Evolutionary conservation across 2,888 invertebrate species (phyloP).

Genomic region (Dasysyrphus tricinctus): DNA sequence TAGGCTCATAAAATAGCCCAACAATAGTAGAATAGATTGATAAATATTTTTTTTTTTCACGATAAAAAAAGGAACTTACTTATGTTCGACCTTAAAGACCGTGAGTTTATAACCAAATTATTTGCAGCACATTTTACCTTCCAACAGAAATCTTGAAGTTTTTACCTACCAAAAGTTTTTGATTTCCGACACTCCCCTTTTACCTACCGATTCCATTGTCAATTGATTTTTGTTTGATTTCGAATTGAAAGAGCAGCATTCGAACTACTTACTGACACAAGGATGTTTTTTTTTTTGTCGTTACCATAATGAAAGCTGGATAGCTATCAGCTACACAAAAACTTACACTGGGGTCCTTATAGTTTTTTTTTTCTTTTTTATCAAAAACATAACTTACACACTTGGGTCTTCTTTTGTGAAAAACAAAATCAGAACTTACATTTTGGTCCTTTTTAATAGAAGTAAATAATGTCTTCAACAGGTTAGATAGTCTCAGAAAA

Average conservation of each 20-base stretch:
- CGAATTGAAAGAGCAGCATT: constrained; percentile 43
- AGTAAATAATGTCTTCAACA: constrained; percentile 1
- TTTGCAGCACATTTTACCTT: constrained; percentile 12
- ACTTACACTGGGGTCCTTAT: constrained; percentile 37
- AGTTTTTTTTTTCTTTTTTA: no score
- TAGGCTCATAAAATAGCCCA: constrained; percentile 43
- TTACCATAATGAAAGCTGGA: constrained; percentile 43
- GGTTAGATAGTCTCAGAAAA: background rate
- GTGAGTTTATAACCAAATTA: constrained; percentile 12
- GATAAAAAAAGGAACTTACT: constrained; percentile 55
- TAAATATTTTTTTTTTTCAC: constrained; percentile 11
- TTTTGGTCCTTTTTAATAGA: constrained; percentile 31
- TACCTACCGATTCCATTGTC: constrained; percentile 62
- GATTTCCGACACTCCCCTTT: constrained; percentile 10
- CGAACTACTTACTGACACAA: constrained; percentile 63
- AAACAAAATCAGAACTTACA: constrained; percentile 24
- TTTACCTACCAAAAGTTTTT: constrained; percentile 28
- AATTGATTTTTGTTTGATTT: constrained; percentile 12
- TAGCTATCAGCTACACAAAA: constrained; percentile 39
- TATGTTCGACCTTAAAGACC: constrained; percentile 23
- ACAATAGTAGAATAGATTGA: background rate
- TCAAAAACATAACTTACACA: no score
- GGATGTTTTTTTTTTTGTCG: constrained; percentile 9
- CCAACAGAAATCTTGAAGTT: background rate
- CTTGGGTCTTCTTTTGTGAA: no score